phyloP scores from a whole-genome alignment of 2,797 vertebrate species.

The Nothura maculosa region DNA sequence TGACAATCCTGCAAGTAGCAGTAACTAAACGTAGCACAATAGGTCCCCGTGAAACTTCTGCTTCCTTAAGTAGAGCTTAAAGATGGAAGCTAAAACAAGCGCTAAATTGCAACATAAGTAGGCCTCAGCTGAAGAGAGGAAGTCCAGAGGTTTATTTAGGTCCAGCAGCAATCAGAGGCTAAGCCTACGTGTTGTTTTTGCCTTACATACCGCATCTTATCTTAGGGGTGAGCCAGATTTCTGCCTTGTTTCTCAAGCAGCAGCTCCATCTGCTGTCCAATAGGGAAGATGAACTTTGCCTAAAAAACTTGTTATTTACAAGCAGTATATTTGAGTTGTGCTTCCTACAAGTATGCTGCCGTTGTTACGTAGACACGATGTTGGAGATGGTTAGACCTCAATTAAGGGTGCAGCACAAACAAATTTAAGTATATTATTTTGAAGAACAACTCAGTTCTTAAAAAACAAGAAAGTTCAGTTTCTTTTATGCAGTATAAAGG shows the following conservation, averaged over 20 bases:
- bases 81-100: not conserved
- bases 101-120: not conserved
- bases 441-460: not conserved
- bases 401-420: not conserved
- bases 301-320: not conserved
- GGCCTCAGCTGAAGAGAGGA: not conserved
- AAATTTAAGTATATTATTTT: not conserved
- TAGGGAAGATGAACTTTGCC: not conserved
- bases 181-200: not conserved
- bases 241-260: not conserved
- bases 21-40: not conserved
- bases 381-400: too few species aligned
- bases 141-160: not conserved
- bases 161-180: not conserved
- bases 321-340: not conserved
- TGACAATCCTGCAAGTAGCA: not conserved
- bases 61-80: not conserved
- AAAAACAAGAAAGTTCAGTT: not conserved
- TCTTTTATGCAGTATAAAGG: not conserved
- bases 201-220: not conserved
- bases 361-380: too few species aligned
- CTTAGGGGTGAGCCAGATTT: accelerated
- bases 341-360: too few species aligned
- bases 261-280: constrained; percentile 65
- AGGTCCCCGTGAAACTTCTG: not conserved